Conservation (phyloP, 2,113 vertebrate genomes). For the Amazona guildingii region DNA sequence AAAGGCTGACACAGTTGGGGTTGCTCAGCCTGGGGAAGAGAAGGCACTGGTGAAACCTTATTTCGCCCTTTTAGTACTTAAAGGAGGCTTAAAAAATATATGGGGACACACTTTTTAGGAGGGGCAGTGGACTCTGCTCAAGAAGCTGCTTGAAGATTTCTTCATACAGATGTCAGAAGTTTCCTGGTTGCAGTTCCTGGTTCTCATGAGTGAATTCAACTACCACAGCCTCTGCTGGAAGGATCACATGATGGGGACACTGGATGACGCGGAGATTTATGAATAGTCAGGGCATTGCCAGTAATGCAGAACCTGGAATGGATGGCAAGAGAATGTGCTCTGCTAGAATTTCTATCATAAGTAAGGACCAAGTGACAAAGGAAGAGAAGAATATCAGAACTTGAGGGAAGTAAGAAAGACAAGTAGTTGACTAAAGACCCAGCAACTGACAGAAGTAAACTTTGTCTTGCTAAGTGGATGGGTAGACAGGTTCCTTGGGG, state of each 20-base stretch:
- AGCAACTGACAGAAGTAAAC: background rate
- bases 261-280: background rate
- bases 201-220: background rate
- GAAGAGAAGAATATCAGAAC: background rate
- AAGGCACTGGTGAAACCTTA: background rate
- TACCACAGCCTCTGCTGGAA: background rate
- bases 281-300: too few species aligned
- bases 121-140: background rate
- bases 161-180: background rate
- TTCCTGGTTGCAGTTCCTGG: background rate
- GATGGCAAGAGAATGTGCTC: background rate
- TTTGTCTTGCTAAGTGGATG: rapidly evolving
- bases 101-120: background rate
- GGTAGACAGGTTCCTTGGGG: background rate
- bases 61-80: rapidly evolving
- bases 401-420: background rate
- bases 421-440: background rate
- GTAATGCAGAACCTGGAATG: background rate
- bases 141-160: background rate
- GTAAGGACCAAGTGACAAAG: background rate
- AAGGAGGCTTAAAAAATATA: background rate
- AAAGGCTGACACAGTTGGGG: background rate
- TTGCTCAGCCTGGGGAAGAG: background rate
- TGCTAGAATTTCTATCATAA: background rate
- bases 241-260: background rate